Evolutionary conservation across 2,113 vertebrate genomes (phyloP).

Genomic region (Xiphophorus maculatus): DNA sequence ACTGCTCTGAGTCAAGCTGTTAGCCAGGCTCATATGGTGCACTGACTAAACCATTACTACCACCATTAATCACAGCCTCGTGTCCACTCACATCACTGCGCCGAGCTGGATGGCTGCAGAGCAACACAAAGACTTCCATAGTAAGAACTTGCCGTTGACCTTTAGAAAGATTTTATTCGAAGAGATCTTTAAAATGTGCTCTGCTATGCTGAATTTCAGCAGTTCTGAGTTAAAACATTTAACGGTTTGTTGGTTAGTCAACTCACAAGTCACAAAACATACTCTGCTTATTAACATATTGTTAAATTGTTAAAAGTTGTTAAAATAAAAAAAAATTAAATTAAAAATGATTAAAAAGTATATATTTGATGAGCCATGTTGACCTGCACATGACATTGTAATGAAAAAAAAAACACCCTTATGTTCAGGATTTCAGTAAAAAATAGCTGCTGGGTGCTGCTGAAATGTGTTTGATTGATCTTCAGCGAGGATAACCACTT

Average conservation of each 20-base stretch:
- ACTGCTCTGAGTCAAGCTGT: constrained; percentile 38
- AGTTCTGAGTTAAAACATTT: neutral
- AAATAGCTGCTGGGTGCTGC: neutral
- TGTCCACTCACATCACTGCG: constrained; percentile 54
- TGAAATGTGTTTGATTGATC: neutral
- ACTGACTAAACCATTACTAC: constrained; percentile 71
- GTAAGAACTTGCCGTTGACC: constrained; percentile 2
- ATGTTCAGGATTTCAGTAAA: neutral
- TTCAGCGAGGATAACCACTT: neutral
- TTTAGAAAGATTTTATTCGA: neutral
- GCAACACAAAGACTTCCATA: constrained; percentile 16
- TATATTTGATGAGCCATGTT: neutral
- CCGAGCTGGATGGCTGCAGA: constrained; percentile 30
- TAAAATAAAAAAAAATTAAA: too few relatives aligned
- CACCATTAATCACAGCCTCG: constrained; percentile 77
- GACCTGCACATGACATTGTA: neutral
- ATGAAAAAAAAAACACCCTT: neutral
- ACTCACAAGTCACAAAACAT: too few relatives aligned
- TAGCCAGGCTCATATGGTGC: constrained; percentile 57
- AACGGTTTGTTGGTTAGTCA: neutral
- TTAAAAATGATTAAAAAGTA: neutral
- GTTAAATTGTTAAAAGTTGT: too few relatives aligned
- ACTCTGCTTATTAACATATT: too few relatives aligned
- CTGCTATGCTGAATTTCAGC: neutral
- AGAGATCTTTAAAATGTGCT: neutral